Percentiles rank a stretch among this genome's conserved stretches.
phyloP scores from a whole-genome alignment of 2,888 invertebrate genomes.

The Flexamia atlantica region DNA sequence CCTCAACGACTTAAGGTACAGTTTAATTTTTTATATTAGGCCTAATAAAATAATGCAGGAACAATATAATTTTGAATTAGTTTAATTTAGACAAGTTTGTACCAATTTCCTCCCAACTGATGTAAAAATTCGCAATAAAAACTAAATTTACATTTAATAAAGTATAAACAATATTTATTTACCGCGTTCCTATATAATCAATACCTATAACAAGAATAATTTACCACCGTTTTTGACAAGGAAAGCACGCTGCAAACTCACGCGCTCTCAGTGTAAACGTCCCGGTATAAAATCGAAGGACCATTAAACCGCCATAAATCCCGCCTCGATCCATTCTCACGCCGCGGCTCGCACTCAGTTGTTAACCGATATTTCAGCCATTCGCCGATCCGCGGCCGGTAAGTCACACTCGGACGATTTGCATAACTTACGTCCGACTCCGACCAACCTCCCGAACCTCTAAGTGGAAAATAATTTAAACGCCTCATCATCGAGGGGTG shows the following conservation, averaged over 20 bases:
- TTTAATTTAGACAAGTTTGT: too few species aligned
- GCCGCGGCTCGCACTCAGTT: conserved; percentile 11
- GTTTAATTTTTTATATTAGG: too few species aligned
- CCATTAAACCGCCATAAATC: conserved; percentile 16
- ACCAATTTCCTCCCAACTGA: too few species aligned
- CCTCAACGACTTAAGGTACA: too few species aligned
- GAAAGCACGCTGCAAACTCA: neutral
- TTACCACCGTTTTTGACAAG: neutral
- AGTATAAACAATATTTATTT: too few species aligned
- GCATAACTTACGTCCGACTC: conserved; percentile 49
- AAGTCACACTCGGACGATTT: conserved; percentile 46
- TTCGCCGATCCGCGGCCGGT: neutral
- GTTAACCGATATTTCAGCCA: conserved; percentile 35
- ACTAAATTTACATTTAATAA: too few species aligned
- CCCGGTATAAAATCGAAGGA: neutral
- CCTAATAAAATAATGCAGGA: too few species aligned
- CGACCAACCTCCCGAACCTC: conserved; percentile 37
- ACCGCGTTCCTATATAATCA: too few species aligned
- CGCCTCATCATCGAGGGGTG: conserved; percentile 47
- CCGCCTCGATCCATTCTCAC: neutral
- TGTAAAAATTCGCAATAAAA: too few species aligned
- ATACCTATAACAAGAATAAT: too few species aligned
- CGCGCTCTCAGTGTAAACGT: neutral
- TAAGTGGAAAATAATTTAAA: conserved; percentile 62
- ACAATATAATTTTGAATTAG: too few species aligned